Base-by-base conservation (phyloP, 2,113 vertebrate genomes). In the Mungos mungo region DNA sequence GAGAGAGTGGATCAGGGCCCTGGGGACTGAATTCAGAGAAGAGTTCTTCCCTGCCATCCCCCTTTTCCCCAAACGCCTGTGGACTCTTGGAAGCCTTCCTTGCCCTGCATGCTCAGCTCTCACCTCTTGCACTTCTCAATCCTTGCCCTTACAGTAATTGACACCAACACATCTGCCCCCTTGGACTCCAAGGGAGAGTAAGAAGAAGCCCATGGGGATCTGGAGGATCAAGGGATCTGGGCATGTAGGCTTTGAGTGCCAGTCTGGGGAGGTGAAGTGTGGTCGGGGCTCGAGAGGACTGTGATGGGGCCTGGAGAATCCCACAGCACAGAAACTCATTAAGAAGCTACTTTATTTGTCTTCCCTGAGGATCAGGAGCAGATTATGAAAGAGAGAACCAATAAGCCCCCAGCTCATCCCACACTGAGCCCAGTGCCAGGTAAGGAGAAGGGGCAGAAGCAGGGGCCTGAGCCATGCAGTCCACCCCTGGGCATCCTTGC, bases 351-450 rank as follows among this genome's bases (percentile, higher is more conserved):
- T 57, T 41, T 16, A 60, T 91, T 86, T 69, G 31, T 85, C 6
- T 18, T 96, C 96, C 94, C 96, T 29, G 65, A 85, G 86, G 90
- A 93, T 54, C 29, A 47, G 69, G 63, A 94, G 31, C 54, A 88
- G 14, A 85, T 66, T 33, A 29, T n/a, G 69, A 96, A 88, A 80
- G 29, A 13, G 92, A 23, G 21, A 77, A 47, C 74, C 68, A 76
- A 47, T 3, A 72, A 11, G 13, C 31, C 54, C 10, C 31, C 38
- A n/a, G 0, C 27, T 84, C 41, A 81, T 29, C 54, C 71, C 76
- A 66, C 71, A 74, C 68, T 23, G 38, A 89, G 18, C 52, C 21
- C 47, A 12, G 19, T 1, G 6, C n/a, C 82, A 97, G 97, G 90
- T 98, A 93, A 96, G 90, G 45, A 92, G 27, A 38, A 74, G 27